Evolutionary conservation across 2,797 vertebrate genomes (phyloP).

Genomic region (Siniperca scherzeri): DNA sequence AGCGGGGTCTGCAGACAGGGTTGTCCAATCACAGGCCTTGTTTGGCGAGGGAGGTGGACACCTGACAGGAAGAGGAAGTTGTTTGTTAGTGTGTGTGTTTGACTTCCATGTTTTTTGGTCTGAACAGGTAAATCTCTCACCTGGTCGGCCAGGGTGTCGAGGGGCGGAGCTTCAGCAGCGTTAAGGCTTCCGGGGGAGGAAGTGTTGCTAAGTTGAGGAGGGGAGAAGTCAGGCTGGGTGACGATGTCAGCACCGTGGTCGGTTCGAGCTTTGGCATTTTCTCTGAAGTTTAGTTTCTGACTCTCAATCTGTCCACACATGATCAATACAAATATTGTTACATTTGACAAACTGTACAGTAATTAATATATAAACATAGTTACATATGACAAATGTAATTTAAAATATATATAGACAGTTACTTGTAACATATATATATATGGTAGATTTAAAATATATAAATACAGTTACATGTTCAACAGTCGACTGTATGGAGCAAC

Average conservation of each 20-base stretch:
- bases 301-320: conserved; percentile 87
- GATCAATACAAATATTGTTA: neutral
- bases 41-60: conserved; percentile 93
- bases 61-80: conserved; percentile 58
- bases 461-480: too few relatives aligned
- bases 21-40: conserved; percentile 92
- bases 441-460: too few relatives aligned
- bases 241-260: conserved; percentile 95
- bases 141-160: conserved; percentile 90
- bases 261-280: conserved; percentile 93
- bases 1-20: conserved; percentile 22
- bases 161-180: conserved; percentile 90
- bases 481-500: too few relatives aligned
- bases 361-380: too few relatives aligned
- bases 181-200: conserved; percentile 92
- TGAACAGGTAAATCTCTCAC: conserved; percentile 21
- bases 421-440: too few relatives aligned
- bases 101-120: neutral
- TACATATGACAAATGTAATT: neutral
- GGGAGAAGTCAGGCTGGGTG: conserved; percentile 88
- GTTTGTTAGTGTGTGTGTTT: neutral
- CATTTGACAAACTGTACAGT: neutral
- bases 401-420: neutral
- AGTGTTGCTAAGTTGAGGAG: conserved; percentile 89
- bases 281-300: conserved; percentile 92